Conservation (phyloP, 2,113 vertebrate species). For the Neotoma lepida region DNA sequence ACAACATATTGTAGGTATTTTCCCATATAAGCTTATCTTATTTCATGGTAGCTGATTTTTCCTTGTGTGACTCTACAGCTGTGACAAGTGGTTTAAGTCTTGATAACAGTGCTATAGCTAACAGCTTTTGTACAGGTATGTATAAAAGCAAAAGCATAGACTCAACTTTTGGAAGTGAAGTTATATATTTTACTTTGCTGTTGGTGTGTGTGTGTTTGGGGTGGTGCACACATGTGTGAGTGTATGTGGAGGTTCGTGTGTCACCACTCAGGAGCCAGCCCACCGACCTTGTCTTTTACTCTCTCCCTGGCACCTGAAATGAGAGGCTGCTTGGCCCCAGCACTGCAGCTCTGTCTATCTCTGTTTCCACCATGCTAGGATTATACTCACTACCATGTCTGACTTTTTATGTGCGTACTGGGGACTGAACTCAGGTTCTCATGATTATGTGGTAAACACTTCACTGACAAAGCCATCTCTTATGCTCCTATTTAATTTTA, state of each 20-base stretch:
- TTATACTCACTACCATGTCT: not conserved
- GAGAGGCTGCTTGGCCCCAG: not conserved
- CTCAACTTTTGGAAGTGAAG: not conserved
- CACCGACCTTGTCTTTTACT: not conserved
- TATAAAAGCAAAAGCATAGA: not conserved
- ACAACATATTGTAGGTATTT: not conserved
- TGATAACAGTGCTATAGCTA: not conserved
- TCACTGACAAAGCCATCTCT: not conserved
- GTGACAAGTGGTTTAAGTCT: slow-evolving; percentile 5
- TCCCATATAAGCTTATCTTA: slow-evolving; percentile 16
- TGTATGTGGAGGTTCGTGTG: too few relatives aligned
- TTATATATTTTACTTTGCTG: not conserved
- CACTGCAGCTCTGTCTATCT: not conserved
- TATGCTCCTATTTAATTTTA: not conserved
- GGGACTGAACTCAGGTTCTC: not conserved
- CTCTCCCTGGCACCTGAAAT: not conserved
- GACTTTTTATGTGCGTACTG: not conserved
- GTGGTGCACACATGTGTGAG: not conserved
- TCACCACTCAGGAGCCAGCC: not conserved
- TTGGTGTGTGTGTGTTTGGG: not conserved
- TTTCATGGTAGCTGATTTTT: slow-evolving; percentile 10
- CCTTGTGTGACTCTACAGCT: not conserved
- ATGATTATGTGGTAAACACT: not conserved
- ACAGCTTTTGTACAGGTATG: not conserved
- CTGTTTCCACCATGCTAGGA: not conserved